phyloP scores from a whole-genome alignment of 2,797 vertebrate species.

The Eulemur albifrons region DNA sequence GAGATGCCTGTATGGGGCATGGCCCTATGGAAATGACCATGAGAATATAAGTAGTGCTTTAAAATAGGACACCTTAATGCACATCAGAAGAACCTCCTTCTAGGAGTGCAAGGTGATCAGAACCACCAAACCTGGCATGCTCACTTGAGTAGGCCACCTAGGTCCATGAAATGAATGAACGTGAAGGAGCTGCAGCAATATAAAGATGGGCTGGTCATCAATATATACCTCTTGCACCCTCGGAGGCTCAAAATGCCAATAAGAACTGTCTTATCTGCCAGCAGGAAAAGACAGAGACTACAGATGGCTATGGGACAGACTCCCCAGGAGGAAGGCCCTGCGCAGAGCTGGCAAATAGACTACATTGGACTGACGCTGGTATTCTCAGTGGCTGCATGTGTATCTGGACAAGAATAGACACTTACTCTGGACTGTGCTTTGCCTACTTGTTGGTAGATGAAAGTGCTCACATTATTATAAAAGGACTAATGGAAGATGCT shows the following conservation, averaged over 20 bases:
- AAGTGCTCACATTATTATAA: neutral
- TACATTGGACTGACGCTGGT: neutral
- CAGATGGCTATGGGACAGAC: neutral
- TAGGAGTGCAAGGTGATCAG: neutral
- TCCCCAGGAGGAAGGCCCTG: neutral
- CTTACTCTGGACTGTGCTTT: neutral
- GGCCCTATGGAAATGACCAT: neutral
- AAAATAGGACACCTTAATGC: neutral
- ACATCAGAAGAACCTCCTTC: neutral
- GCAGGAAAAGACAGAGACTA: neutral
- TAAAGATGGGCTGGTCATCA: neutral
- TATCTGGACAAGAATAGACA: neutral
- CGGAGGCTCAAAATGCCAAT: neutral
- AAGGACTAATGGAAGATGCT: neutral
- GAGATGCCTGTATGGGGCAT: neutral
- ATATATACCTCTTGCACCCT: neutral
- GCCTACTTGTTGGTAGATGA: neutral
- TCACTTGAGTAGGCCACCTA: neutral
- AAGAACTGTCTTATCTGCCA: neutral
- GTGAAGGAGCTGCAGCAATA: neutral
- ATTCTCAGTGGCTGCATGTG: neutral
- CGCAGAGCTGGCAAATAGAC: neutral
- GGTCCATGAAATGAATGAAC: neutral
- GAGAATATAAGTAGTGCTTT: neutral
- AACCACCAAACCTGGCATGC: neutral